Evolutionary conservation across 2,888 invertebrate species (phyloP).

Genomic region (Drosophila nr. fundita): DNA sequence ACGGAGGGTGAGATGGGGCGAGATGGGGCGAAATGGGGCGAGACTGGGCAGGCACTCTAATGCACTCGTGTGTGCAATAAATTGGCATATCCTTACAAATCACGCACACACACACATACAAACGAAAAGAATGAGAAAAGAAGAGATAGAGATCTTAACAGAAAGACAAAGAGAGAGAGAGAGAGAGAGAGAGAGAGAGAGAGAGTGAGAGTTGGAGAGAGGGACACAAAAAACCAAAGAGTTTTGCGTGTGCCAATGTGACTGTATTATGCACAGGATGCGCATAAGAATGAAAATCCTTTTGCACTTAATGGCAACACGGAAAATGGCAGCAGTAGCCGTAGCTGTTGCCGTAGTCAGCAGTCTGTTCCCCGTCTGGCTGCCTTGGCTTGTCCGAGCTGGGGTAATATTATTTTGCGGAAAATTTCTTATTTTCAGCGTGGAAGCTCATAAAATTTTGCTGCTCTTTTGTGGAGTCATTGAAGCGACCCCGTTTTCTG

Average conservation of each 20-base stretch:
- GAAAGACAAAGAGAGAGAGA: constrained; percentile 2
- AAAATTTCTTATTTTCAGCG: constrained; percentile 73
- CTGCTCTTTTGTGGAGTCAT: constrained; percentile 67
- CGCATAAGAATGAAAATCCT: constrained; percentile 82
- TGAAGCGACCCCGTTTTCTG: constrained; percentile 54
- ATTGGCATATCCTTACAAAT: constrained; percentile 78
- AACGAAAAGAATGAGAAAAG: not conserved
- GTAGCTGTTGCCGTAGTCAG: not conserved
- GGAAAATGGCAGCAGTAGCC: constrained; percentile 26
- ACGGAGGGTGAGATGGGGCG: constrained; percentile 1
- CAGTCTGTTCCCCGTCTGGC: constrained; percentile 25
- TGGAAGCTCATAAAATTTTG: constrained; percentile 77
- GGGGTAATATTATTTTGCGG: constrained; percentile 70
- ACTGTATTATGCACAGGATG: constrained; percentile 81
- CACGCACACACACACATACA: constrained; percentile 30
- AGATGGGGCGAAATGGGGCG: constrained; percentile 20
- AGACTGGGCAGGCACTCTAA: constrained; percentile 65
- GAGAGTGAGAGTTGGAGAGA: not conserved
- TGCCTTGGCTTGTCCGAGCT: constrained; percentile 15
- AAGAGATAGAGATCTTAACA: constrained; percentile 11
- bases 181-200: not conserved
- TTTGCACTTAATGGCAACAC: constrained; percentile 82
- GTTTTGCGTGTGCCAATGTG: constrained; percentile 77
- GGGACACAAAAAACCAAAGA: constrained; percentile 51
- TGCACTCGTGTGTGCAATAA: constrained; percentile 82